These are phyloP conservation scores for Castor canadensis DNA, from an alignment of 2,113 vertebrate genomes.

Conservation along the genomic window DNA sequence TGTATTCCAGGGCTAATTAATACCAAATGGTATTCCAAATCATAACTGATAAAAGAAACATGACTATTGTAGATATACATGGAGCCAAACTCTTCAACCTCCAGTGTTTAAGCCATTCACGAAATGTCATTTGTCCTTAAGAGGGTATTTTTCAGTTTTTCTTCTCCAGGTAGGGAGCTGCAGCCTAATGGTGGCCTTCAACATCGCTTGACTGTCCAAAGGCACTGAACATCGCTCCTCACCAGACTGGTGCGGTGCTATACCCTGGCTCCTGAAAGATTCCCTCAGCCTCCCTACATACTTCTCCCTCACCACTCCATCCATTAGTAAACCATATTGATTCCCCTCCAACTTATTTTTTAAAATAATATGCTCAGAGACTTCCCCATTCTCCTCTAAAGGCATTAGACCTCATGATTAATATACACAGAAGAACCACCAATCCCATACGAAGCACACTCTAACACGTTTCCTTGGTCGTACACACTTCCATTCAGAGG, in stretches of 20 bases:
- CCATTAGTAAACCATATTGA: too few relatives aligned
- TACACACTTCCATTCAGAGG: accelerated
- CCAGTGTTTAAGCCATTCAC: background rate
- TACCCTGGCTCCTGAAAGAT: accelerated
- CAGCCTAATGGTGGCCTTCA: accelerated
- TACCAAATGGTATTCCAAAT: background rate
- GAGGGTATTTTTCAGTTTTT: too few relatives aligned
- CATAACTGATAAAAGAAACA: background rate
- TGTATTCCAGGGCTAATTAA: background rate
- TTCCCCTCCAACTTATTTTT: too few relatives aligned
- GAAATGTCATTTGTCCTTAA: accelerated
- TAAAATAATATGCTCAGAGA: accelerated
- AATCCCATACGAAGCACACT: accelerated
- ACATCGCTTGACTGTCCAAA: background rate
- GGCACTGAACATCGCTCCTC: background rate
- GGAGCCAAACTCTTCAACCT: background rate
- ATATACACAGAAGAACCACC: background rate
- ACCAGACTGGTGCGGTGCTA: accelerated
- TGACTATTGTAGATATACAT: background rate
- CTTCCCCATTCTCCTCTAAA: background rate
- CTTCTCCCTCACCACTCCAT: background rate
- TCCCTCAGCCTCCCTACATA: background rate
- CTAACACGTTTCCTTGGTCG: accelerated
- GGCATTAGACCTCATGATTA: background rate
- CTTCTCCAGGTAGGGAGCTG: accelerated